Evolutionary conservation across 2,888 invertebrate genomes (phyloP), one percentile per base, ranked within the genome.

Genomic region (Ptycholaimellus sp.): DNA sequence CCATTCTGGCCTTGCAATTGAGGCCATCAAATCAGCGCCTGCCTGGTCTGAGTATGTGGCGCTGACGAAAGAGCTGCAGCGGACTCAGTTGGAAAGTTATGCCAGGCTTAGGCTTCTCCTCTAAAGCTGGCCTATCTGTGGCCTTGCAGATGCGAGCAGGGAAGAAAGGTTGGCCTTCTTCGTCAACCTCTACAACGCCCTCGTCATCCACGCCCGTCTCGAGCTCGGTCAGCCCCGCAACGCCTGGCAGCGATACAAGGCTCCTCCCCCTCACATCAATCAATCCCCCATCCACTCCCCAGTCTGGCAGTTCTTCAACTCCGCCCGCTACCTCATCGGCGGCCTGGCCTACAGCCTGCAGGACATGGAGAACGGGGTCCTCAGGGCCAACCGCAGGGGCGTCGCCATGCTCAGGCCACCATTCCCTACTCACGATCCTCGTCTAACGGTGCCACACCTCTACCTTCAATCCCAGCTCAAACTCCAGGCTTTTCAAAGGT

Each of bases 291-390:
- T 13, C 27, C 27, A 17, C 17, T 1, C 21, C 11, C 3, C 4
- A 14, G 3, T 20, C 2, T 53, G 56, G 30, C 52, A 63, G 62
- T 63, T 64, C 47, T 60, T 64, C 47, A 62, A 63, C 50, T 56
- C 56, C 5, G 56, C 59, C 4, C 50, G 56, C 33, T 66, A 65
- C 45, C 50, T 61, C 23, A 62, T 66, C 38, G 62, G 61, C 25
- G 61, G 62, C 3, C 54, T 60, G 32, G 36, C 46, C n/a, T 66
- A 62, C 46, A 59, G 62, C 2, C 52, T 66, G 18, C 63, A 64
- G 41, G 64, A 65, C 35, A 63, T 65, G 35, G 60, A 63, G 42
- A 64, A 65, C 50, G 65, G 65, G 16, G 59, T 65, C 23, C 50
- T 65, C 18, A 48, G 65, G 35, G 60, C 54, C 2, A 65, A 65